Percentiles rank a stretch among this genome's conserved stretches.
Evolutionary conservation across 1,140 invertebrate genomes (phyloP).

Genomic region (Panonychus citri): DNA sequence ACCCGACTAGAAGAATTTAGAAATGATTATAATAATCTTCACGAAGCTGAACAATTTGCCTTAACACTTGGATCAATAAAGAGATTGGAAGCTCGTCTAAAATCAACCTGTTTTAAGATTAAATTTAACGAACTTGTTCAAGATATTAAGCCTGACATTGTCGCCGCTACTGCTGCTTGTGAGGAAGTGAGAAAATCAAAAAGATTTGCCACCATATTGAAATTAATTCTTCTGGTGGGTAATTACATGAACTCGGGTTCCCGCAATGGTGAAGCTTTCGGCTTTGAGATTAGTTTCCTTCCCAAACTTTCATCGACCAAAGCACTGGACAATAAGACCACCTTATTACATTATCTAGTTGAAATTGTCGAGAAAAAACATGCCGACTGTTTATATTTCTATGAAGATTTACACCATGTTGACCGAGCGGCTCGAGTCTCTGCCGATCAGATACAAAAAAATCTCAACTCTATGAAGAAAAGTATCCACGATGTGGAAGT

Average conservation of each 20-base stretch:
- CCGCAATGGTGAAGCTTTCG: slow-evolving; percentile 71
- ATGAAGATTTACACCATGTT: slow-evolving; percentile 65
- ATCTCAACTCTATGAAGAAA: slow-evolving; percentile 58
- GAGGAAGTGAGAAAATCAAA: slow-evolving; percentile 72
- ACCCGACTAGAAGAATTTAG: slow-evolving; percentile 53
- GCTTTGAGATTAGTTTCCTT: slow-evolving; percentile 87
- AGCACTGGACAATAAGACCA: slow-evolving; percentile 72
- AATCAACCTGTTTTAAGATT: slow-evolving; percentile 72
- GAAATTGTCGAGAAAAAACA: slow-evolving; percentile 67
- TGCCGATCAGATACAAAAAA: slow-evolving; percentile 56
- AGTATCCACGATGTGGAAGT: slow-evolving; percentile 63
- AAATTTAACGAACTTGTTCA: slow-evolving; percentile 52
- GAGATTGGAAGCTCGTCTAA: slow-evolving; percentile 55
- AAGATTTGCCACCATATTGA: slow-evolving; percentile 70
- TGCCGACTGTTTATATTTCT: slow-evolving; percentile 54
- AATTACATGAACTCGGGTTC: slow-evolving; percentile 35
- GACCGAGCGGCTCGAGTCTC: slow-evolving; percentile 24
- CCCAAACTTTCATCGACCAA: slow-evolving; percentile 70
- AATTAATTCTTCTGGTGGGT: slow-evolving; percentile 50
- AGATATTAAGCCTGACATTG: slow-evolving; percentile 85
- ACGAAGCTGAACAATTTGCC: slow-evolving; percentile 82
- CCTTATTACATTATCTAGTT: slow-evolving; percentile 73
- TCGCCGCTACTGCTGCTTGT: slow-evolving; percentile 77
- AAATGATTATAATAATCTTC: slow-evolving; percentile 50
- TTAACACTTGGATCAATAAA: slow-evolving; percentile 64